Base-by-base conservation (phyloP, 1,140 invertebrate species). In the Trachymyrmex cornetzi region DNA sequence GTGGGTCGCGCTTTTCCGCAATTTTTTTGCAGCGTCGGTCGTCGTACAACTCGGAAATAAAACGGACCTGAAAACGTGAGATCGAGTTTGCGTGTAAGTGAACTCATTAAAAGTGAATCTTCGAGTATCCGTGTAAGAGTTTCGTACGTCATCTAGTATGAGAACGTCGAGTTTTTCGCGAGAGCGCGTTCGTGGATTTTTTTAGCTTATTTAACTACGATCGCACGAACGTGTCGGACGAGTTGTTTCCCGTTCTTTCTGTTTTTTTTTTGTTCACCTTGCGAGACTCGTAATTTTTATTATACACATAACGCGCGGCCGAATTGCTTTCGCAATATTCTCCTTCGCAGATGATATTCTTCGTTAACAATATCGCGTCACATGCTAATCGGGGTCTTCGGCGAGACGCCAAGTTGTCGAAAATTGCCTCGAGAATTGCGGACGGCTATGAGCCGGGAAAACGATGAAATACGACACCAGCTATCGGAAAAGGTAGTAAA, bases 341-440 rank as follows among this genome's bases (percentile, higher is more conserved):
- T 66, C 44, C 22, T 38, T 30, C 61, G 67, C 53, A 19, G 22
- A 69, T 16, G 77, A 81, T 81, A 81, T 75, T 61, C 44, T 84
- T 84, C 80, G 67, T 82, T 72, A 84, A 84, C 80, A 63, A 84
- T 84, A 84, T 84, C 80, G 38, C 67, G 53, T 38, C 80, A n/a
- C 77, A 16, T 44, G 38, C 38, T 82, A 61, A 82, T 30, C 69
- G 69, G 50, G 80, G 55, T 63, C 80, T n/a, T 61, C 80, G 80
- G 80, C 55, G 69, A 34, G 27, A 24, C 80, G 80, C 80, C 80
- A 75, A 84, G 69, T 50, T 61, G 80, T 84, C 55, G 80, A 84
- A 84, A 84, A 84, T 74, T 74, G 53, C 67, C 67, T 82, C 67
- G 48, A 16, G 48, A 50, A 50, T 50, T 16, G 80, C 55, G 24